A percentile compares a stretch with the other conserved stretches of the same genome.
These are phyloP conservation scores for Sycophaga agraensis DNA, from an alignment of 1,140 invertebrate species.

Conservation along the genomic window DNA sequence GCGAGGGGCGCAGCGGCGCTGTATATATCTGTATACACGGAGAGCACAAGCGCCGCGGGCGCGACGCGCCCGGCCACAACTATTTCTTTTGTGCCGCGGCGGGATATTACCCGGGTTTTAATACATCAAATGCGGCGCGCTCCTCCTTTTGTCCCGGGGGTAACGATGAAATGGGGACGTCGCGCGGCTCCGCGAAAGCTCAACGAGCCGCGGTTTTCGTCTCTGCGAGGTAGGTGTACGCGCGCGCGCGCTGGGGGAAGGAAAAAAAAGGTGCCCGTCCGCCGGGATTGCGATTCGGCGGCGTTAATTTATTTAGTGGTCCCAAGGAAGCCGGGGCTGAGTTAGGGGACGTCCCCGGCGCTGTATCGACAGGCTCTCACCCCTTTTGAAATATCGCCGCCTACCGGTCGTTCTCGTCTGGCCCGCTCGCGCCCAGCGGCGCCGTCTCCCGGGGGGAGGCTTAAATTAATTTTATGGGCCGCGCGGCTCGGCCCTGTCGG, in stretches of 20 bases:
- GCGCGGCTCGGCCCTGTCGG: too few species aligned
- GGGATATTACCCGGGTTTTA: not conserved
- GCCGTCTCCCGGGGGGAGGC: not conserved
- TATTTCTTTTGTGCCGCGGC: conserved; percentile 6
- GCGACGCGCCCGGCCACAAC: not conserved
- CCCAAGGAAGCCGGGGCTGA: conserved; percentile 24
- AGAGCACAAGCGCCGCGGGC: too few species aligned
- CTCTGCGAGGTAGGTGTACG: too few species aligned
- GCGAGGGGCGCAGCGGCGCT: conserved; percentile 38
- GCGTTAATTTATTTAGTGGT: conserved; percentile 41
- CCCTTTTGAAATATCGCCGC: conserved; percentile 39
- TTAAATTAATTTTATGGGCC: conserved; percentile 35
- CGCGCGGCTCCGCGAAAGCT: too few species aligned
- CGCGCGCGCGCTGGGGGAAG: too few species aligned
- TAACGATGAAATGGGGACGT: conserved; percentile 5
- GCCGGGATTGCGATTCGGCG: conserved; percentile 33
- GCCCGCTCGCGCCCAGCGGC: too few species aligned
- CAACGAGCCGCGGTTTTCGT: not conserved
- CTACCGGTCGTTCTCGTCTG: not conserved
- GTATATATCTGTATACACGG: conserved; percentile 25
- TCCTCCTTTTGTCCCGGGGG: not conserved
- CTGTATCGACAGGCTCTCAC: conserved; percentile 41
- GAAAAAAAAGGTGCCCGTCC: not conserved
- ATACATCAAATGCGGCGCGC: not conserved
- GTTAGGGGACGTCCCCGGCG: not conserved